Percentiles rank a stretch among this genome's conserved stretches.
Conservation (phyloP, 1,140 invertebrate species). For the Drosophila pruinosa region DNA sequence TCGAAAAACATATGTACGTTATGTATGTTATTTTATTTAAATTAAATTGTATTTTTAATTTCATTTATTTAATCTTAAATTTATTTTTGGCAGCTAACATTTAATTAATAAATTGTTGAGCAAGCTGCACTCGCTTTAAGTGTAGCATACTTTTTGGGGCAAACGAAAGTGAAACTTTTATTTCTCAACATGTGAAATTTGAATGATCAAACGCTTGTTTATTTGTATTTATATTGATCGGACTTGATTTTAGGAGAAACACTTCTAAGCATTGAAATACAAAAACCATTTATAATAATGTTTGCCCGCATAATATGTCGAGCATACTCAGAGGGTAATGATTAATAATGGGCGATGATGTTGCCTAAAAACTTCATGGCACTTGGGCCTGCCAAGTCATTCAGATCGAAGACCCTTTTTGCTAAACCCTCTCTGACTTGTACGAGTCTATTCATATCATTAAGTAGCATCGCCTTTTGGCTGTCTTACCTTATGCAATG, state of each 20-base stretch:
- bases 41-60: too few species aligned
- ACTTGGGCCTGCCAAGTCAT: slow-evolving; percentile 35
- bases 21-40: too few species aligned
- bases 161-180: background rate
- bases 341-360: slow-evolving; percentile 31
- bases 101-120: too few species aligned
- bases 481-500: slow-evolving; percentile 53
- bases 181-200: background rate
- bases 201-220: background rate
- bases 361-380: slow-evolving; percentile 46
- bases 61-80: too few species aligned
- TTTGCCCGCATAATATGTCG: background rate
- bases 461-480: slow-evolving; percentile 33
- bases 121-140: background rate
- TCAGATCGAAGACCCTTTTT: slow-evolving; percentile 48
- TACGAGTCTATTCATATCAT: slow-evolving; percentile 40
- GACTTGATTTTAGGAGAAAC: background rate
- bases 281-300: background rate
- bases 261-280: background rate
- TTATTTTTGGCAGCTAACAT: too few species aligned
- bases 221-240: background rate
- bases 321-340: slow-evolving; percentile 7
- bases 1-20: too few species aligned
- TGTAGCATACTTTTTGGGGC: slow-evolving; percentile 69
- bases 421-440: background rate